Base-by-base conservation (phyloP, 1,140 invertebrate genomes). In the Riptortus pedestris region DNA sequence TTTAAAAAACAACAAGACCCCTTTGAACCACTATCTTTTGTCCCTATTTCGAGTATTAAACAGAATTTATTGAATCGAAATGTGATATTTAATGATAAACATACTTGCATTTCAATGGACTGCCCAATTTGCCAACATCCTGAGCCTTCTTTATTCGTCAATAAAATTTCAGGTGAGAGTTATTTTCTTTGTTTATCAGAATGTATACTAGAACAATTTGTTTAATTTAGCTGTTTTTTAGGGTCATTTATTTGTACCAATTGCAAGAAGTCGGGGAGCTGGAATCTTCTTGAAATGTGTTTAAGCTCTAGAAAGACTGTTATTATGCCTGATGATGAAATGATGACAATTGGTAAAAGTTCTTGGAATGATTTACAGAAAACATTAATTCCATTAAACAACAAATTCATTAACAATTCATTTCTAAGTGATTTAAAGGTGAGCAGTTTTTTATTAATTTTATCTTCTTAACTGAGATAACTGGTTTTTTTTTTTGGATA, bases 81-180 rank as follows among this genome's bases (percentile, higher is more conserved):
- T 28, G 51, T 62, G 26, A 11, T 24, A 26, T 62, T 62, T 20
- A 3, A 3, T 28, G 60, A 62, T 27, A 45, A 45, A 3, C 28
- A 47, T 22, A 51, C 60, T 7, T 47, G 22, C 31, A 47, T 62
- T n/a, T 26, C 24, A 20, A 43, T 43, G 9, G 28, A 2, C 2
- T 62, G 60, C 18, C 22, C 38, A 7, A 20, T 28, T 9, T 62
- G 60, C n/a, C 2, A 29, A 24, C 28, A 48, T 55, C 5, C 2
- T 9, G 51, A 55, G 14, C 18, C 31, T 1, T 29, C 45, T 29
- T 28, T 62, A 27, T 51, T 27, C n/a, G 51, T 62, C 1, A 62
- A 62, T 51, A 62, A 62, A 62, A 26, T 51, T 4, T 62, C 60
- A 48, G 60, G 60, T 62, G 7, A 31, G 3, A 29, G 31, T 24